These are phyloP conservation scores for Fragum sueziense DNA, from an alignment of 2,888 invertebrate genomes.

Conservation along the genomic window DNA sequence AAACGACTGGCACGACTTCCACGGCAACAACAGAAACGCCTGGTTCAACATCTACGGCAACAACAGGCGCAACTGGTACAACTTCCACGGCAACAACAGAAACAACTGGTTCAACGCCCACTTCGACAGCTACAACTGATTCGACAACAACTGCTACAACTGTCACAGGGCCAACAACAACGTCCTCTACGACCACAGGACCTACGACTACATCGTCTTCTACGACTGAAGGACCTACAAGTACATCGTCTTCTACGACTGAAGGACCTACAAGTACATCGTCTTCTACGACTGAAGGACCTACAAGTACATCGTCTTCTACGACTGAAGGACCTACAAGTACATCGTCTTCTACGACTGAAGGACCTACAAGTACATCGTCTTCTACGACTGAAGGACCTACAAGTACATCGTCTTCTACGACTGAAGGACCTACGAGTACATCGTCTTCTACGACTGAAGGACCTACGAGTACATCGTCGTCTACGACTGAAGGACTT, in stretches of 20 bases:
- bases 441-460: neutral
- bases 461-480: neutral
- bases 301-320: constrained; percentile 1
- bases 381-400: neutral
- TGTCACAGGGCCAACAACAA: neutral
- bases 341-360: neutral
- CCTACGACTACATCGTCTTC: neutral
- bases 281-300: neutral
- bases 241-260: constrained; percentile 1
- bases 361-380: neutral
- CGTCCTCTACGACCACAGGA: neutral
- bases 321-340: neutral
- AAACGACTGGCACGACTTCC: neutral
- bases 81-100: constrained; percentile 11
- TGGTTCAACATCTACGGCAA: neutral
- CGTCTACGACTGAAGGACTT: neutral
- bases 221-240: neutral
- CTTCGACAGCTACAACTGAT: neutral
- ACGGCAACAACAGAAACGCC: neutral
- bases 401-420: neutral
- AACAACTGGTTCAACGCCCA: neutral
- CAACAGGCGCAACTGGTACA: constrained; percentile 8
- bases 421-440: neutral
- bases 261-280: neutral
- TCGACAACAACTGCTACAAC: neutral